Evolutionary conservation across 2,797 vertebrate species (phyloP), one percentile per base, ranked within the genome.

Genomic region (Myotis pilosus): DNA sequence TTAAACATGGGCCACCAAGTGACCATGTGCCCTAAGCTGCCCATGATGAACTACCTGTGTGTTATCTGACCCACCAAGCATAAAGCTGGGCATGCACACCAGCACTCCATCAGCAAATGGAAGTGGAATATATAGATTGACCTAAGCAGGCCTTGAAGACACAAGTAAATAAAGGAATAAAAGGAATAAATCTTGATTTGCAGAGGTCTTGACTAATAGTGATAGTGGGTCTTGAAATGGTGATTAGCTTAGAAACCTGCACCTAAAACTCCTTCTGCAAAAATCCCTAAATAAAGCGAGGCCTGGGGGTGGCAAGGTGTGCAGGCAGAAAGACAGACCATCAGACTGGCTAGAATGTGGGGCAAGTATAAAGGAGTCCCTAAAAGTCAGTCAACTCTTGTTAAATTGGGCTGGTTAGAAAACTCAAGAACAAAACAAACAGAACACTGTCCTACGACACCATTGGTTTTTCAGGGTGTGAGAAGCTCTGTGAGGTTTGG

Each of bases 391-490:
- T 85, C 62, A 87, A 16, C 41, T 84, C 36, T 80, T 36, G 3
- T 75, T 81, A 68, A 60, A 41, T n/a, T 84, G 66, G 71, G 53
- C 68, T 47, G 49, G 38, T 75, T 84, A 91, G 64, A 81, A 91
- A 93, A 95, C 44, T 30, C 87, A 74, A 95, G n/a, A 62, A 38
- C n/a, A 92, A 94, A 95, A 76, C 53, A 85, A 87, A 72, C 9
- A 91, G 55, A 92, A n/a, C 20, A 20, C 17, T 55, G 17, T 57
- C 30, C 66, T 85, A 20, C 36, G 60, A 90, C 75, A 75, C 87
- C 69, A 36, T 4, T 80, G 89, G 92, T 90, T 96, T 94, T 79
- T 30, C 44, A 94, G 74, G 60, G 66, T 86, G 74, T 57, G 49
- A 86, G 64, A 85, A 90, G 49, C 44, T 94, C 64, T 80, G 81